Evolutionary conservation across 2,797 vertebrate genomes (phyloP).

Genomic region (Myioborus melanocephalus): DNA sequence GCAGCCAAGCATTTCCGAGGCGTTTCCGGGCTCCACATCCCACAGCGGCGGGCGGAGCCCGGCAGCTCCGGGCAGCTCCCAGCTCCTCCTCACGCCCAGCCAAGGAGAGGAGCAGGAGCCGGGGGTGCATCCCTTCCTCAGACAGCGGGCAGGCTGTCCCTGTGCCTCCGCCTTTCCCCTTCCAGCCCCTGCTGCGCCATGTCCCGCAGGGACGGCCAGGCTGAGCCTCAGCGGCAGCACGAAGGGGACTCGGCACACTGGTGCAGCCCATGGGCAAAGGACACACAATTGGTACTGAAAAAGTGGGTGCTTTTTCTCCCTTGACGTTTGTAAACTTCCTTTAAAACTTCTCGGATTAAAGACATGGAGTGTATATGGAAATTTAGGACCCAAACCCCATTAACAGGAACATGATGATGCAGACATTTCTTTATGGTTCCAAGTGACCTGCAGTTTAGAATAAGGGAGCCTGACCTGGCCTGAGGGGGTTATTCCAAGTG

Average conservation of each 20-base stretch:
- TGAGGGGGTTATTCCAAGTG: neutral
- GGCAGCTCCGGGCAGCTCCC: neutral
- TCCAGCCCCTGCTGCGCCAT: neutral
- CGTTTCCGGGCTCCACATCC: neutral
- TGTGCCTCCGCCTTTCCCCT: neutral
- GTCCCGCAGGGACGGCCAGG: neutral
- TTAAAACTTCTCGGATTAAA: neutral
- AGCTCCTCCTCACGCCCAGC: neutral
- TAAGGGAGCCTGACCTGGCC: neutral
- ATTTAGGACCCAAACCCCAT: neutral
- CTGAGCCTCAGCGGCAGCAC: neutral
- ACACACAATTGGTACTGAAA: neutral
- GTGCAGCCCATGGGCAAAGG: neutral
- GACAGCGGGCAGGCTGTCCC: neutral
- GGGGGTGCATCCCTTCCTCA: too few species aligned
- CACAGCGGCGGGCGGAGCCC: accelerated
- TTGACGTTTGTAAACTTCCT: neutral
- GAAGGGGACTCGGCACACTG: neutral
- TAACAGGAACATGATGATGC: neutral
- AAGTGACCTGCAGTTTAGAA: neutral
- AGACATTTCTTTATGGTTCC: neutral
- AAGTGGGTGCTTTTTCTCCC: neutral
- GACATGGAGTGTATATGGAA: neutral
- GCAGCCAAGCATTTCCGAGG: accelerated
- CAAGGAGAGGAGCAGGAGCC: neutral